Base-by-base conservation (phyloP, 2,797 vertebrate genomes). In the Mus spretus region DNA sequence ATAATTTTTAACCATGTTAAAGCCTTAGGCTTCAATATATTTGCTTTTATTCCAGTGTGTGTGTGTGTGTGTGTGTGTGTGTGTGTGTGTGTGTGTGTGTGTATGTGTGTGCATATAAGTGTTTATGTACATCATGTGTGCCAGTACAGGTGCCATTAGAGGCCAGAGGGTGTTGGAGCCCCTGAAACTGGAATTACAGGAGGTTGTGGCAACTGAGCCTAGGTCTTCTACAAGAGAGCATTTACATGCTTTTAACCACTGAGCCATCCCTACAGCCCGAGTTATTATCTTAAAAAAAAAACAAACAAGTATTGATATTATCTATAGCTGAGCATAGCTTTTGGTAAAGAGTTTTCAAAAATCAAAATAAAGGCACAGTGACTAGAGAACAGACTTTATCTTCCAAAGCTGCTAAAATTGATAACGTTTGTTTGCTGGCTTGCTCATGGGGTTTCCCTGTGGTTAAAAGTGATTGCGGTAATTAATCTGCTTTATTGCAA, bases 401-500 rank as follows among this genome's bases (percentile, higher is more conserved):
- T 97, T 97, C 96, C 63, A 92, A 94, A 67, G 3, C 65, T 74
- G 93, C 40, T 78, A 85, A 94, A 65, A 96, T 7, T 6, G 63
- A 92, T 82, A 55, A 47, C 10, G 75, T 89, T 82, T 85, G 20
- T 94, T 75, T 74, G 59, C 91, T 72, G 37, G 28, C 86, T 84
- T 85, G 95, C 91, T 91, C 78, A 37, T 8, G 15, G 55, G 70
- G 78, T 93, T 87, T 90, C 77, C 91, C 95, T 67, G 67, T 57
- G 84, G 93, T 97, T 97, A 90, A 95, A 93, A 94, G 93, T 75
- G 92, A 94, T 85, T 92, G 87, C 12, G 10, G 87, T 90, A 95
- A 97, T 96, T 95, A 90, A 95, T 97, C 92, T 92, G 63, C 94
- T 96, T 94, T 93, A 93, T 84, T 91, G 85, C 89, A 84, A 92